A percentile compares a stretch with the other conserved stretches of the same genome.
These are phyloP conservation scores for Dione juno DNA, from an alignment of 2,888 invertebrate species.

Conservation along the genomic window DNA sequence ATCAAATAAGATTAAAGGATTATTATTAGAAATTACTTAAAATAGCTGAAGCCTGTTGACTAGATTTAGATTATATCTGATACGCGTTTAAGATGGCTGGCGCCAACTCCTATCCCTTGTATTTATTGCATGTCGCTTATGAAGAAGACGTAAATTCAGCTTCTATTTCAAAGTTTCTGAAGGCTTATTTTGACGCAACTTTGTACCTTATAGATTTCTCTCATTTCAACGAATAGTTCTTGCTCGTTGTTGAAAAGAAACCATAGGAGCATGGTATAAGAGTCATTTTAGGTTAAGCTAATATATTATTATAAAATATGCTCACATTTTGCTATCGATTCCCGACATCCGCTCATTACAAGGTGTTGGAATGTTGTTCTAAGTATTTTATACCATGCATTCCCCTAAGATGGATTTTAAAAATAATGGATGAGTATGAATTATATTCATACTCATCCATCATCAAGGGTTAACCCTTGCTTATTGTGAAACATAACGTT, in stretches of 20 bases:
- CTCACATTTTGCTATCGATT: constrained; percentile 77
- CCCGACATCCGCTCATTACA: constrained; percentile 81
- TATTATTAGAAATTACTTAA: constrained; percentile 57
- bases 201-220: constrained; percentile 60
- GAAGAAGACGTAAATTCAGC: constrained; percentile 67
- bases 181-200: constrained; percentile 64
- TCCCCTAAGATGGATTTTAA: constrained; percentile 53
- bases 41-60: constrained; percentile 63
- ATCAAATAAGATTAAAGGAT: constrained; percentile 47
- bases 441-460: too few relatives aligned
- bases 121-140: constrained; percentile 61
- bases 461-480: too few relatives aligned
- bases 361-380: constrained; percentile 76
- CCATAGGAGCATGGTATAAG: constrained; percentile 52
- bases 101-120: constrained; percentile 72
- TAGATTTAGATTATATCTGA: constrained; percentile 71
- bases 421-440: constrained; percentile 59
- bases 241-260: constrained; percentile 50
- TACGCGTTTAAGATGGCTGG: constrained; percentile 66
- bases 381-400: constrained; percentile 73
- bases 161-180: constrained; percentile 63
- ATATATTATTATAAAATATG: constrained; percentile 71
- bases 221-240: constrained; percentile 53
- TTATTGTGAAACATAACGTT: too few relatives aligned
- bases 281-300: constrained; percentile 47